phyloP scores from a whole-genome alignment of 2,888 invertebrate species.

The Himalopsyche tibetana region DNA sequence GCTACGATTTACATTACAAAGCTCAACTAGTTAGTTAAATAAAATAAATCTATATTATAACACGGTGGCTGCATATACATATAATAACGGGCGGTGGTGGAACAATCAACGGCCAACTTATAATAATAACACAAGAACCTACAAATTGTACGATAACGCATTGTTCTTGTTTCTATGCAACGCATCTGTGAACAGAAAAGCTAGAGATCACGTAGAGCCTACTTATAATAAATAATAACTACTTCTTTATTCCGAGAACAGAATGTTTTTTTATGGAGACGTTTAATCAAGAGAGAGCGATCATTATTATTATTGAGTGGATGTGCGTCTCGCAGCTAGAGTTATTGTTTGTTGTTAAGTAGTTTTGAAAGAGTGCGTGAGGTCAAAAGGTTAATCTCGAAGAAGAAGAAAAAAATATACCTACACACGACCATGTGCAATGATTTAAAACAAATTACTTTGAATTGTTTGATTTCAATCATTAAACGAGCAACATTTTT shows the following conservation, averaged over 20 bases:
- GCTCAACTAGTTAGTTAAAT: too few relatives aligned
- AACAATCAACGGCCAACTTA: too few relatives aligned
- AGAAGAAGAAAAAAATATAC: not conserved
- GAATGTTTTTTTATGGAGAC: constrained; percentile 5
- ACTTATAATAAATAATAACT: constrained; percentile 22
- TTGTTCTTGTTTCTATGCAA: constrained; percentile 26
- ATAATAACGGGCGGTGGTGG: too few relatives aligned
- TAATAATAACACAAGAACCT: not conserved
- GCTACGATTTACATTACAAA: too few relatives aligned
- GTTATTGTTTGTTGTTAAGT: constrained; percentile 30
- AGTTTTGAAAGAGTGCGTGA: constrained; percentile 34
- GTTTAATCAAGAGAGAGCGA: constrained; percentile 30
- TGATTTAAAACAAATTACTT: constrained; percentile 20
- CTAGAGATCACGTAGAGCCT: constrained; percentile 1
- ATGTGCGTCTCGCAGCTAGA: constrained; percentile 8
- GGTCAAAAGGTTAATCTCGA: constrained; percentile 27
- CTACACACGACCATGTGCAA: not conserved
- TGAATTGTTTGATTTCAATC: constrained; percentile 7
- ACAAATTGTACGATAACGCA: not conserved
- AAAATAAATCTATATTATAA: too few relatives aligned
- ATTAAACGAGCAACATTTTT: not conserved
- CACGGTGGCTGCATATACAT: too few relatives aligned
- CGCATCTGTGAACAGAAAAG: not conserved
- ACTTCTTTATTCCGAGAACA: constrained; percentile 16
- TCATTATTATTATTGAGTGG: constrained; percentile 9